Evolutionary conservation across 2,113 vertebrate genomes (phyloP), one percentile per base, ranked within the genome.

Genomic region (Eclectus roratus): DNA sequence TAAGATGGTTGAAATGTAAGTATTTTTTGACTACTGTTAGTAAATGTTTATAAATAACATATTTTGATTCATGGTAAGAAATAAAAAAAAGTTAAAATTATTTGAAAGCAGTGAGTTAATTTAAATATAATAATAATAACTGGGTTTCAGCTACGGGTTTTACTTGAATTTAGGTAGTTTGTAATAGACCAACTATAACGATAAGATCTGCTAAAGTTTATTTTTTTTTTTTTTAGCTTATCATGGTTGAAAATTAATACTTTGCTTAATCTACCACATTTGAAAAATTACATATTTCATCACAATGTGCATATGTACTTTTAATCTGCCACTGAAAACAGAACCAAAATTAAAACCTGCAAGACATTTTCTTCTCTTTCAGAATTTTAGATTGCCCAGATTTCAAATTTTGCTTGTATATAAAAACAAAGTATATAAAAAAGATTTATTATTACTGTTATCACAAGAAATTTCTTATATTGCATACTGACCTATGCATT

Each of bases 151-250:
- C 29, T 85, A 37, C 18, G 11, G 47, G 29, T 29, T 94, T 86
- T 74, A 61, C 41, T 60, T 71, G 23, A 56, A n/a, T 58, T 89
- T 79, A 44, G 19, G n/a, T 33, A 77, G 27, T 53, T 84, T 70
- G 9, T 15, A 81, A 58, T 9, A 49, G 50, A 71, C n/a, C 14
- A 76, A 28, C 11, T 60, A 21, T n/a, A 72, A 72, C 73, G 73
- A 39, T 44, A 93, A 37, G 19, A 55, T 47, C 25, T 43, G 25
- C 5, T 55, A 56, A 27, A 29, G 61, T 85, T 91, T 44, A 80
- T 65, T 88, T 95, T 83, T 56, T 85, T 91, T 44, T 77, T 65
- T 88, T 95, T 83, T 56, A 80, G 37, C 14, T 78, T 80, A 80
- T 44, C 21, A 23, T 35, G 31, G 28, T 53, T 49, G 53, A 52